phyloP scores from a whole-genome alignment of 2,888 invertebrate species.

The Lithophane leautieri region DNA sequence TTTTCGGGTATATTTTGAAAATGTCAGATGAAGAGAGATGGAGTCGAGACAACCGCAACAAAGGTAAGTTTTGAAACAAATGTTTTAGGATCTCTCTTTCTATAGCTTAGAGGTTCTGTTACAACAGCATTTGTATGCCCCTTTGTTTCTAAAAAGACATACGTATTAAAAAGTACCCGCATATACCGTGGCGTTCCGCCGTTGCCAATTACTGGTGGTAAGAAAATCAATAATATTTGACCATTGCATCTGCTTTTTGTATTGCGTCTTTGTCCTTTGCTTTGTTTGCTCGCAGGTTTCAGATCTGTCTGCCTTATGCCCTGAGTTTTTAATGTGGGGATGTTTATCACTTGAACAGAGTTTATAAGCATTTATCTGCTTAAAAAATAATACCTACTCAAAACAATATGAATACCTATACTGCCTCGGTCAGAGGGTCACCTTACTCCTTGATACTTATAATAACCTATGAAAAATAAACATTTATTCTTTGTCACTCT shows the following conservation, averaged over 20 bases:
- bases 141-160: background rate
- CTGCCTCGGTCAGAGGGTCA: too few relatives aligned
- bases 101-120: background rate
- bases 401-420: background rate
- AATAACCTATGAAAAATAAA: background rate
- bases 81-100: too few relatives aligned
- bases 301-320: background rate
- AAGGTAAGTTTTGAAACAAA: constrained; percentile 20
- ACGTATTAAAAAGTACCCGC: background rate
- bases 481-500: background rate
- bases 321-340: background rate
- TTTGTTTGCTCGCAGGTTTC: too few relatives aligned
- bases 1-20: constrained; percentile 10
- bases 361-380: background rate
- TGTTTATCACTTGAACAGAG: background rate
- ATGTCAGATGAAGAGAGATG: constrained; percentile 55
- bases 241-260: background rate
- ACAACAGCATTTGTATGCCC: background rate
- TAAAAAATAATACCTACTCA: background rate
- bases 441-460: background rate
- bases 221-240: constrained; percentile 18
- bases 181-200: background rate
- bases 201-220: background rate
- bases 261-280: too few relatives aligned
- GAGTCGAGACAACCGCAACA: constrained; percentile 44